Evolutionary conservation across 2,888 invertebrate species (phyloP), one percentile per base, ranked within the genome.

Genomic region (Antitype chi): DNA sequence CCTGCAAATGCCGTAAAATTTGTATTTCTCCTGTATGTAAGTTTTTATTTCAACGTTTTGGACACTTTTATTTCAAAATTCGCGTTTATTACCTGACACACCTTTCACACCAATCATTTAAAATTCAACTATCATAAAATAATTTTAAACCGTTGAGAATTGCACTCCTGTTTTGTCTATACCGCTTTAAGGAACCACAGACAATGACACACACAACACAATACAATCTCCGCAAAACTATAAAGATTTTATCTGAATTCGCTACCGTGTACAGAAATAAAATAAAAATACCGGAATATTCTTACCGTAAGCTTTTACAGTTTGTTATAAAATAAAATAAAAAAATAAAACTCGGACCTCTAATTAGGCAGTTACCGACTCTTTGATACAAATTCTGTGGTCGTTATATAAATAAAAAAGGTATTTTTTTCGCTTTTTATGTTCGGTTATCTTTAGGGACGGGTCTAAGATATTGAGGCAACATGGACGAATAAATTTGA

Each of bases 361-460:
- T 91, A 91, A 91, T 91, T 91, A 91, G 90, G 89, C 84, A 86
- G 89, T 91, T 86, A 90, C 90, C 89, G 88, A 82, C 84, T 85
- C 84, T 88, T 88, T 86, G 85, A 84, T 84, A 91, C 91, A 91
- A 91, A 91, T 91, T 90, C 91, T 89, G 86, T 66, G 70, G 73
- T 88, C 90, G 86, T 89, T 90, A 84, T 79, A 83, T 87, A 84
- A 85, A 88, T 80, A 85, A 88, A 85, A 75, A 60, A 15, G 68
- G 20, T 38, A 4, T 62, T 73, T 52, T 68, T 64, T 76, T 80
- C 59, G 66, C 74, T 78, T 78, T 76, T 66, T 62, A 60, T 74
- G 53, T 70, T 23, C n/a, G 64, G 13, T 87, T 87, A 85, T 88
- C 82, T 88, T 80, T 74, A 53, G 70, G 73, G 71, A 78, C 78